phyloP scores from a whole-genome alignment of 1,140 invertebrate species.

The Ceratitis capitata region DNA sequence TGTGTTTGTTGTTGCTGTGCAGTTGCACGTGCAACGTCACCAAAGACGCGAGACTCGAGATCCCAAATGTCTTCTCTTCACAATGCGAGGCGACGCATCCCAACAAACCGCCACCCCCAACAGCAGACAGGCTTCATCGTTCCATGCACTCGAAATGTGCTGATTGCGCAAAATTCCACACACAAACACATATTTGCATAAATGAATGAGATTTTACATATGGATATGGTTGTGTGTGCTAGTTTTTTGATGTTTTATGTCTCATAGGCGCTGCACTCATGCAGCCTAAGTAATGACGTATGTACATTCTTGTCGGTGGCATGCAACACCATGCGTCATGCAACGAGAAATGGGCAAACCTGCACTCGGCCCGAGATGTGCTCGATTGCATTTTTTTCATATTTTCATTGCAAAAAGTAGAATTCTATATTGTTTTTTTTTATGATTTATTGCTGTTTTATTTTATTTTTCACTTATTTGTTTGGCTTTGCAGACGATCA shows the following conservation, averaged over 20 bases:
- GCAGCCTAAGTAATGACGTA: background rate
- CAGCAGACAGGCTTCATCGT: background rate
- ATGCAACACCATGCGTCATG: conserved; percentile 21
- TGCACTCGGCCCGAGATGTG: conserved; percentile 33
- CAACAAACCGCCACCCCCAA: background rate
- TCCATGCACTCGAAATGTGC: background rate
- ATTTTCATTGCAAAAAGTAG: no score
- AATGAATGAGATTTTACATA: no score
- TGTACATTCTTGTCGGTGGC: conserved; percentile 36
- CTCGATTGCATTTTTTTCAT: background rate
- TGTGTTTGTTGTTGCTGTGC: background rate
- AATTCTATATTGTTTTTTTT: background rate
- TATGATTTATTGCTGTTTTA: conserved; percentile 14
- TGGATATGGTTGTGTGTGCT: conserved; percentile 46
- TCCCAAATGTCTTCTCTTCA: conserved; percentile 23
- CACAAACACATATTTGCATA: background rate
- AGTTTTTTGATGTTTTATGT: conserved; percentile 42
- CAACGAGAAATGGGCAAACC: conserved; percentile 1
- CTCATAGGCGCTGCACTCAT: background rate
- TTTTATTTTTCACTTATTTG: background rate
- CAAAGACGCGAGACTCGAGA: conserved; percentile 32
- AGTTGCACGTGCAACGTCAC: conserved; percentile 32
- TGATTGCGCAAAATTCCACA: background rate
- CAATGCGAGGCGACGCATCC: conserved; percentile 29
- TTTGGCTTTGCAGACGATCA: background rate